Evolutionary conservation across 2,888 invertebrate species (phyloP), one percentile per base, ranked within the genome.

Genomic region (Drosophila testacea): DNA sequence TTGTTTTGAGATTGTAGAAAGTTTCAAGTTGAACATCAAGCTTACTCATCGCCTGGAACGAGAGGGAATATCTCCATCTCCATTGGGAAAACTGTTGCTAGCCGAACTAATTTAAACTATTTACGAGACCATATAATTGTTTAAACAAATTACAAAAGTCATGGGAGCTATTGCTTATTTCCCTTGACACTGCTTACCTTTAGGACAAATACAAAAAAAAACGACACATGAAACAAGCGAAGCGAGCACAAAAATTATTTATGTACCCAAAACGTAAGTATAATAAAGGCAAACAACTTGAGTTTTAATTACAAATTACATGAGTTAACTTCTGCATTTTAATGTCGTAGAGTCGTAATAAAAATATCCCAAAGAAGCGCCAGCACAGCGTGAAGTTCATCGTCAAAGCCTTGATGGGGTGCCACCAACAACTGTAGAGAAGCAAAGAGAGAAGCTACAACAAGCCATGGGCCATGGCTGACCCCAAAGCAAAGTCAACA

Each of bases 231-330:
- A 59, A 86, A 67, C 74, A 74, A 70, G 50, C 78, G 75, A 82
- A 65, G 72, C 68, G 72, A 70, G 65, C 77, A 75, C 61, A 47
- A 62, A 70, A 68, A 76, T 72, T 75, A 68, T 67, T 64, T 60
- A 61, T 48, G 63, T 55, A 51, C 46, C 61, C 51, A 47, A 61
- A 65, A 57, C 60, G 72, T 59, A 73, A 77, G 70, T 60, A 72
- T 11, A 11, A 28, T 44, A 44, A 28, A 44, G 38, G 36, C 70
- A 28, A 75, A 77, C 61, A 82, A 66, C 60, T 63, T 51, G 64
- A 73, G 67, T 83, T 81, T 78, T 79, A 83, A 88, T 84, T 88
- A 89, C 87, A 89, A 87, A 87, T 89, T 87, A 85, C 87, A 77
- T 56, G 69, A 75, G 70, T 75, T 63, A 60, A 75, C 59, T 70